phyloP scores from a whole-genome alignment of 2,113 vertebrate species.

The Chlamydotis undulata region DNA sequence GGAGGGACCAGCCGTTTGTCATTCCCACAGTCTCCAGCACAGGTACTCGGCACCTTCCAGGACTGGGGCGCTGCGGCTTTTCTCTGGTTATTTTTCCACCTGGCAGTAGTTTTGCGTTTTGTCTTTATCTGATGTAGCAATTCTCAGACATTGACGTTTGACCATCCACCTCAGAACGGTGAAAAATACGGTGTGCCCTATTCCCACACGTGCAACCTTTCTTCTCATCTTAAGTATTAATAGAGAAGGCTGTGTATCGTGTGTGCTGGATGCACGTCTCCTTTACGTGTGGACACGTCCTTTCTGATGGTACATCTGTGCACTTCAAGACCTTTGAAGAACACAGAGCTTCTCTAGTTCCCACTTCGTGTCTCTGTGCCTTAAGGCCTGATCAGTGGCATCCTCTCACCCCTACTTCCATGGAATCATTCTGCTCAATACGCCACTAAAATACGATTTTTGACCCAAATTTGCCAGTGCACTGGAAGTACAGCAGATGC shows the following conservation, averaged over 20 bases:
- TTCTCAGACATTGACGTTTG: neutral
- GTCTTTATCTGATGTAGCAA: neutral
- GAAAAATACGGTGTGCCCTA: accelerated
- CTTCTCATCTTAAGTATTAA: neutral
- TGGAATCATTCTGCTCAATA: accelerated
- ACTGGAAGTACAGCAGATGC: neutral
- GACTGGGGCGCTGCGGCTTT: neutral
- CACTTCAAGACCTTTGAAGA: neutral
- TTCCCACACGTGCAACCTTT: accelerated
- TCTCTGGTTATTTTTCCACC: neutral
- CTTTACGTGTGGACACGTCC: accelerated
- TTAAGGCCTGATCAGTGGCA: neutral
- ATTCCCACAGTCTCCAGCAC: conserved; percentile 2
- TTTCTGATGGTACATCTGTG: neutral
- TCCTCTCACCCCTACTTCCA: neutral
- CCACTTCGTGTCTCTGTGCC: neutral
- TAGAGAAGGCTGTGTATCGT: accelerated
- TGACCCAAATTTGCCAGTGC: neutral
- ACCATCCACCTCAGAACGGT: neutral
- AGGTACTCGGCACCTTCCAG: conserved; percentile 4
- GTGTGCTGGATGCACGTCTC: neutral
- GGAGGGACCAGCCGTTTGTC: neutral
- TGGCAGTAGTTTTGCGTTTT: neutral
- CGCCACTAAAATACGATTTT: neutral
- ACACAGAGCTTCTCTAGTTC: neutral